Base-by-base conservation (phyloP, 2,797 vertebrate genomes). In the Holocentrus rufus region DNA sequence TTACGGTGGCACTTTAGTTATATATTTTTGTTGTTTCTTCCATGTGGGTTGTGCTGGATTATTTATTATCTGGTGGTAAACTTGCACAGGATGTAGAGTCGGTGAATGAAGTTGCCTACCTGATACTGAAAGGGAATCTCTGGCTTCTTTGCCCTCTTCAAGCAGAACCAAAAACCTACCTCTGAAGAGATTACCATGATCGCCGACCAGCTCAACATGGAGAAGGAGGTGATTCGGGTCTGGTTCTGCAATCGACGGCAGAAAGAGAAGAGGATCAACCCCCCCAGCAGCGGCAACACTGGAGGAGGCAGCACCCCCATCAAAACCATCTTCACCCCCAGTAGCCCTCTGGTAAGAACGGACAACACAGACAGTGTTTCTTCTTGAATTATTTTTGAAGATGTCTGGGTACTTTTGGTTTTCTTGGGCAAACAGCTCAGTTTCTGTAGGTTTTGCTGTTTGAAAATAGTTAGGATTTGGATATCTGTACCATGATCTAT, bases 151-250 rank as follows among this genome's bases (percentile, higher is more conserved):
- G 92, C 85, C 89, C 91, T 89, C 88, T 94, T 95, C 77, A 91
- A 93, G 91, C 92, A 99, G 97, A 99, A 99, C 95, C 98, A 99
- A 97, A 99, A 99, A 96, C 98, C 98, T 98, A 99, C 97, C 96
- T 99, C 98, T 95, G 98, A 99, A 92, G 98, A 99, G 95, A 98
- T 99, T 94, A 96, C 96, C 92, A 96, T 99, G 96, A 99, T 99
- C 85, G 97, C 98, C 84, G 98, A 98, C 91, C 97, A 99, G 94
- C 96, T 99, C 89, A 98, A 96, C 92, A 99, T 99, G 98, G 98
- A 99, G 92, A 99, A 99, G 92, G 98, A 99, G 94, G 98, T 99
- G 92, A 99, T 99, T 90, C 96, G 98, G 84, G 97, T 99, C 90
- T 99, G 98, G 98, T 99, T 99, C 94, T 99, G 98, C 94, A 99